Conservation (phyloP, 2,113 vertebrate species). For the Rattus rattus region DNA sequence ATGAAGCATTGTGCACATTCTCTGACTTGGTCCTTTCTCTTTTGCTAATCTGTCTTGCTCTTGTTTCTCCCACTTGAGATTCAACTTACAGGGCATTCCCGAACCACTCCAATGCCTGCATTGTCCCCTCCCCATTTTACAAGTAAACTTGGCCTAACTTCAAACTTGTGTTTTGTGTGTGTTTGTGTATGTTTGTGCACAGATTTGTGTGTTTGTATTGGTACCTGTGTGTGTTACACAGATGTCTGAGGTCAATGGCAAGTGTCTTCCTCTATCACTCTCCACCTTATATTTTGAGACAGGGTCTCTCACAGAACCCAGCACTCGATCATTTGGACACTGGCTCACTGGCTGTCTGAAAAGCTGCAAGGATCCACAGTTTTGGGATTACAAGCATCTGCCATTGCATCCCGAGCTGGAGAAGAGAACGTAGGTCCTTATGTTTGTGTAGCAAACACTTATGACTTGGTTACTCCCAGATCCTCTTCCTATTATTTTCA, state of each 20-base stretch:
- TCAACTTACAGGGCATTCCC: neutral
- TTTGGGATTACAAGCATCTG: neutral
- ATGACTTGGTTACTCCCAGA: neutral
- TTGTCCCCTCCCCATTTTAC: neutral
- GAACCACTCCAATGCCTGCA: neutral
- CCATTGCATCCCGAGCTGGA: neutral
- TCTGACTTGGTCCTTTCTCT: neutral
- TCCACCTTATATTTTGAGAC: neutral
- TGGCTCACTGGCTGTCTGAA: neutral
- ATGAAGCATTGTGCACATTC: accelerated
- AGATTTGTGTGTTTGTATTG: neutral
- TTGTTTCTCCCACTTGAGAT: neutral
- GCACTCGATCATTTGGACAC: neutral
- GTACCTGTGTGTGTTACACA: neutral
- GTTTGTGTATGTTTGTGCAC: neutral
- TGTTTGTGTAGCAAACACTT: neutral
- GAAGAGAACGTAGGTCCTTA: neutral
- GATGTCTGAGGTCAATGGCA: neutral
- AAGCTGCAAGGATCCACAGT: neutral
- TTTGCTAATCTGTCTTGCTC: neutral
- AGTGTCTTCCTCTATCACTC: neutral
- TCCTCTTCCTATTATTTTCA: neutral
- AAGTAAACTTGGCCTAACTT: neutral
- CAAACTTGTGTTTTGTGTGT: neutral
- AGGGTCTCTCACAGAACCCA: neutral